A percentile compares a stretch with the other conserved stretches of the same genome.
Evolutionary conservation across 2,888 invertebrate genomes (phyloP).

Genomic region (Cephus pygmeus): DNA sequence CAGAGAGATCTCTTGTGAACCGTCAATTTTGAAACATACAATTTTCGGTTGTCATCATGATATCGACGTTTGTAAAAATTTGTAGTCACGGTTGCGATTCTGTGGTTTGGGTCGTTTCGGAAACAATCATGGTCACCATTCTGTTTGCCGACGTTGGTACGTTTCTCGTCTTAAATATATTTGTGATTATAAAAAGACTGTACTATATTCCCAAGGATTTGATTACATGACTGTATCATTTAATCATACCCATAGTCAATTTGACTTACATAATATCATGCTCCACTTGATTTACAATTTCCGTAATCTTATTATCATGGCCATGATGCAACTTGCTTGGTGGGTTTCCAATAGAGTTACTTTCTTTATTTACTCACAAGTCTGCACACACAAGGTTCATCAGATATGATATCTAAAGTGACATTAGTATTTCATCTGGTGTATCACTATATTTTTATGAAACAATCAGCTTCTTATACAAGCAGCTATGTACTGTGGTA

Average conservation of each 20-base stretch:
- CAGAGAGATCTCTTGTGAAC: not conserved
- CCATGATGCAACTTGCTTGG: not conserved
- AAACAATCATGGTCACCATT: constrained; percentile 9
- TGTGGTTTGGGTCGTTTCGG: constrained; percentile 10
- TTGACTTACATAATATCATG: not conserved
- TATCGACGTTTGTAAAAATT: constrained; percentile 4
- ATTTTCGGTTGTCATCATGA: not conserved
- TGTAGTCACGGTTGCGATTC: constrained; percentile 16
- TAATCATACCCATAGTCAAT: not conserved
- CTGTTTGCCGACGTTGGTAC: constrained; percentile 6
- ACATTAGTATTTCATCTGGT: not conserved
- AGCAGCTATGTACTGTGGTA: not conserved
- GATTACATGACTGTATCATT: not conserved
- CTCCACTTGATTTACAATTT: not conserved
- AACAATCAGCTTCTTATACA: not conserved
- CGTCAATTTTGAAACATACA: not conserved
- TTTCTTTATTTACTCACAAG: not conserved
- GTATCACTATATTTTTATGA: not conserved
- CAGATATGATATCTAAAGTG: not conserved
- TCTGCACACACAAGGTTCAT: not conserved
- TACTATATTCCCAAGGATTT: not conserved
- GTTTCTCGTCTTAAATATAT: not conserved
- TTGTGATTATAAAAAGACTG: not conserved
- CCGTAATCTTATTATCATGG: not conserved
- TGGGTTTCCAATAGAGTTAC: not conserved